Evolutionary conservation across 2,888 invertebrate species (phyloP).

Genomic region (Idaea aversata): DNA sequence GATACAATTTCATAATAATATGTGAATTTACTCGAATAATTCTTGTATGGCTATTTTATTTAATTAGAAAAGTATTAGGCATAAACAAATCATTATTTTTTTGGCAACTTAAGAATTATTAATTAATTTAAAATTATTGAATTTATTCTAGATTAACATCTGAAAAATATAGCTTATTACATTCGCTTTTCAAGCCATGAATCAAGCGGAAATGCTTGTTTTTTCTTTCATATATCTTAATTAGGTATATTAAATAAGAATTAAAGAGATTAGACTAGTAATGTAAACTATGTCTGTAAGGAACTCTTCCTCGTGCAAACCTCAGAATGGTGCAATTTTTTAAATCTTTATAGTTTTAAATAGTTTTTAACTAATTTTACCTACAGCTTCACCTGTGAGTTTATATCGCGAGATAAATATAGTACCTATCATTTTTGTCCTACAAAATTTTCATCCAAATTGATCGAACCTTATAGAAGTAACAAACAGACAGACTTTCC

Average conservation of each 20-base stretch:
- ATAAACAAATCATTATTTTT: neutral
- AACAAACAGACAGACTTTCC: no score
- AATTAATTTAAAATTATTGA: neutral
- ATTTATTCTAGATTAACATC: neutral
- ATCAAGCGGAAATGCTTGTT: neutral
- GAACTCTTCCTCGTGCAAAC: neutral
- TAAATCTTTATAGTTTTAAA: neutral
- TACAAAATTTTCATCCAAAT: no score
- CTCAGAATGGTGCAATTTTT: conserved; percentile 4
- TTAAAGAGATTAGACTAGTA: neutral
- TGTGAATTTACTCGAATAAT: neutral
- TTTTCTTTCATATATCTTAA: neutral
- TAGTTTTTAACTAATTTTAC: neutral
- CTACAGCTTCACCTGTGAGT: neutral
- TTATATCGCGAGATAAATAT: no score
- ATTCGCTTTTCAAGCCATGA: neutral
- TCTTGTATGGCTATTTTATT: neutral
- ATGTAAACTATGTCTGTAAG: neutral
- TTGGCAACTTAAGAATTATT: neutral
- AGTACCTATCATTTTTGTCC: no score
- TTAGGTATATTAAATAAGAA: neutral
- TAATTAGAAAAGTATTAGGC: neutral
- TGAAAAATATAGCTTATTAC: neutral
- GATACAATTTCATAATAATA: neutral
- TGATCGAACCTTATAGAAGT: no score